A percentile compares a stretch with the other conserved stretches of the same genome.
Evolutionary conservation across 1,140 invertebrate genomes (phyloP).

Genomic region (Trichomalopsis sarcophagae): DNA sequence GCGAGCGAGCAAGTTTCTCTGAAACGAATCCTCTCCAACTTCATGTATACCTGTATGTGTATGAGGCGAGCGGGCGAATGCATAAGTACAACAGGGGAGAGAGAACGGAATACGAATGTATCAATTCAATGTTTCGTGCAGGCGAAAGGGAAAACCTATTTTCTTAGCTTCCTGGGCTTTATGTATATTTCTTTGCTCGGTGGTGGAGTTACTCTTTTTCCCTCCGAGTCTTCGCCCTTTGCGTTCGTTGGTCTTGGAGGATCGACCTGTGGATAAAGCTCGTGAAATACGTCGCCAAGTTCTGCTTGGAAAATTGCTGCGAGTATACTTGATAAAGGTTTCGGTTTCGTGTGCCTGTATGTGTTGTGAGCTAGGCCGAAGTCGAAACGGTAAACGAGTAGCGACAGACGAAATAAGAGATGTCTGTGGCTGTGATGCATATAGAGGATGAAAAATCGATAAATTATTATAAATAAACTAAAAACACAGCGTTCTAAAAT

Average conservation of each 20-base stretch:
- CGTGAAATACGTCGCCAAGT: constrained; percentile 55
- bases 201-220: constrained; percentile 7
- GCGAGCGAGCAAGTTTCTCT: neutral
- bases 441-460: no score
- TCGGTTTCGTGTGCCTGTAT: neutral
- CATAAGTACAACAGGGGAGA: constrained; percentile 27
- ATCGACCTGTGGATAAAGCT: constrained; percentile 46
- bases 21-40: constrained; percentile 28
- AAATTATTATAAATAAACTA: no score
- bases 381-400: no score
- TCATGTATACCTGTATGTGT: neutral
- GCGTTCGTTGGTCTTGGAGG: constrained; percentile 50
- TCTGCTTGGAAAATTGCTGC: constrained; percentile 10
- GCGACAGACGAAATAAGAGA: no score
- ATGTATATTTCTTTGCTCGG: constrained; percentile 17
- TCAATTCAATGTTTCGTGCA: constrained; percentile 33
- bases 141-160: constrained; percentile 37
- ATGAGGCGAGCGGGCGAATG: neutral
- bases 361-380: no score
- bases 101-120: constrained; percentile 6
- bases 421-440: no score
- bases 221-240: constrained; percentile 34
- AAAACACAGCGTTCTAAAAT: no score
- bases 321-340: neutral
- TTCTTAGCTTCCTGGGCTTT: constrained; percentile 43